Conservation (phyloP, 2,113 vertebrate species). For the Pygathrix nemaeus region DNA sequence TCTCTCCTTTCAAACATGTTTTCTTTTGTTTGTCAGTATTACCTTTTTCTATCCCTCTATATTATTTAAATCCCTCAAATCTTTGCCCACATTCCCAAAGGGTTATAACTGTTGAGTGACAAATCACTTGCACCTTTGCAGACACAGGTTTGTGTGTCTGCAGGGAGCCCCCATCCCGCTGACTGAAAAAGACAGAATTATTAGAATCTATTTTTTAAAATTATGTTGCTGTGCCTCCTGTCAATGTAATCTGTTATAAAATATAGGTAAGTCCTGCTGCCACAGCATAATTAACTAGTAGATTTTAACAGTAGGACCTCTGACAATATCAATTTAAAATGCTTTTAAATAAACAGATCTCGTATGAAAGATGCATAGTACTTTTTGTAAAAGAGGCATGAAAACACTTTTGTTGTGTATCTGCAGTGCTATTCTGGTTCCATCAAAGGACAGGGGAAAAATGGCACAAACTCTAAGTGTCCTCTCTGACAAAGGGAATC, state of each 20-base stretch:
- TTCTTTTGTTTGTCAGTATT: neutral
- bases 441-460: neutral
- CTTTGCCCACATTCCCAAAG: neutral
- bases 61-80: neutral
- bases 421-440: neutral
- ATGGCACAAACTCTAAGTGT: neutral
- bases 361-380: neutral
- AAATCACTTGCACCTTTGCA: conserved; percentile 14
- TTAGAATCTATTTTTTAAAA: conserved; percentile 56
- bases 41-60: neutral
- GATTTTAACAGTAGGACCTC: conserved; percentile 37
- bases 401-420: neutral
- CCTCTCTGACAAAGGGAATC: neutral
- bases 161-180: neutral
- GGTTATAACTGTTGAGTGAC: neutral
- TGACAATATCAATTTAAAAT: conserved; percentile 53
- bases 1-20: neutral
- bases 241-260: conserved; percentile 45
- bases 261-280: conserved; percentile 17
- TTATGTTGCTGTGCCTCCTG: neutral
- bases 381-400: conserved; percentile 38
- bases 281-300: conserved; percentile 39
- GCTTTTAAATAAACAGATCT: conserved; percentile 64
- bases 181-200: conserved; percentile 59
- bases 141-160: neutral